phyloP scores from a whole-genome alignment of 2,113 vertebrate species.

The Pionites leucogaster region DNA sequence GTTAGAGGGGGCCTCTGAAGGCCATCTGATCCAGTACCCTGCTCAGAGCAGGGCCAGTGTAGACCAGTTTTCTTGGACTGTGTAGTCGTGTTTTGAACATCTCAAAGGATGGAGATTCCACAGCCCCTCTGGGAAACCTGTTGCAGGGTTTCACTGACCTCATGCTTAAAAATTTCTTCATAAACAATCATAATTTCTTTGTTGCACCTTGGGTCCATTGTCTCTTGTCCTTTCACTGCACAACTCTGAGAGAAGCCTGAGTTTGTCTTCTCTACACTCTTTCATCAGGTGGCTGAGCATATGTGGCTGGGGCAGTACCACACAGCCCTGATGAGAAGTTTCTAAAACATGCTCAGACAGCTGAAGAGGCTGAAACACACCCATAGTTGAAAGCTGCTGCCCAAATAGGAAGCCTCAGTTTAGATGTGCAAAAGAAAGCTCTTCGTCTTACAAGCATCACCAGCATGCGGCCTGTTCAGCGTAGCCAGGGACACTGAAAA shows the following conservation, averaged over 20 bases:
- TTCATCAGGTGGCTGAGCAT: neutral
- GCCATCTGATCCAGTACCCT: neutral
- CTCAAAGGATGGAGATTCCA: neutral
- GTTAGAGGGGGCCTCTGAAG: neutral
- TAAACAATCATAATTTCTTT: neutral
- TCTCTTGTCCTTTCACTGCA: neutral
- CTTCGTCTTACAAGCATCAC: neutral
- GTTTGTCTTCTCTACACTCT: neutral
- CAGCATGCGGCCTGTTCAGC: neutral
- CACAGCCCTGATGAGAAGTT: neutral
- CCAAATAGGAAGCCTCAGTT: neutral
- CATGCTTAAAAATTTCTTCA: neutral
- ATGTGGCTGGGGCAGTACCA: fast-evolving
- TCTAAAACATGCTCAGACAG: neutral
- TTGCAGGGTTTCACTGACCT: neutral
- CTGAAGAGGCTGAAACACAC: neutral
- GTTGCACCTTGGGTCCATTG: neutral
- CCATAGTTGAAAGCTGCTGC: neutral
- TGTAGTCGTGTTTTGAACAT: neutral
- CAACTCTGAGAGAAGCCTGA: neutral
- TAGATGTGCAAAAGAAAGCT: neutral
- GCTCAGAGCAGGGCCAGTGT: neutral
- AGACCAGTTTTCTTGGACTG: neutral
- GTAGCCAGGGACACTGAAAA: neutral
- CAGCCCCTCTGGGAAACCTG: neutral